Conservation (phyloP, 2,888 invertebrate genomes). For the Pollenia labialis region DNA sequence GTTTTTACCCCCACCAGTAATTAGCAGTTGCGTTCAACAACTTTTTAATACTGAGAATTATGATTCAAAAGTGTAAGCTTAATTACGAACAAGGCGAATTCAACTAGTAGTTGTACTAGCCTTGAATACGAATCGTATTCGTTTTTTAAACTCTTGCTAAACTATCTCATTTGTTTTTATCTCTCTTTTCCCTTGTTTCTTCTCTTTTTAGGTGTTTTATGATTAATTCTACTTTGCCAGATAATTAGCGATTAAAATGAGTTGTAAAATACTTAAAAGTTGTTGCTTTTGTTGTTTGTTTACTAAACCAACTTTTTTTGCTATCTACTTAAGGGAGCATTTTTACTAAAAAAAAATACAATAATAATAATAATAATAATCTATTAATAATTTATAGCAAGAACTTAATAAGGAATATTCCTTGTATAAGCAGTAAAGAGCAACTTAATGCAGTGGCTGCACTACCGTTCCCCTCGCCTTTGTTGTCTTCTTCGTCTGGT, state of each 20-base stretch:
- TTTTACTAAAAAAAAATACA: neutral
- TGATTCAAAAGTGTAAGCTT: neutral
- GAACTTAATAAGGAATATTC: conserved; percentile 33
- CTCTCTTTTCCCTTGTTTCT: no score
- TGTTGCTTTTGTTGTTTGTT: neutral
- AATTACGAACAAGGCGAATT: no score
- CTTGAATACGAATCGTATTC: neutral
- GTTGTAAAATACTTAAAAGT: neutral
- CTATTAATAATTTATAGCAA: conserved; percentile 9
- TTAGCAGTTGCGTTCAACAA: neutral
- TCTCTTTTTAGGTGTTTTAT: no score
- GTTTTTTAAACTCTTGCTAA: no score
- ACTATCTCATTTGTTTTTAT: no score
- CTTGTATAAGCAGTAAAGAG: conserved; percentile 5
- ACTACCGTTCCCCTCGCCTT: conserved; percentile 18
- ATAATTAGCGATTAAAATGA: conserved; percentile 6
- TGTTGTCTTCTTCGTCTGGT: neutral
- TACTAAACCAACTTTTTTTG: neutral
- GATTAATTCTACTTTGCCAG: neutral
- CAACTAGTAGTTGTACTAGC: no score
- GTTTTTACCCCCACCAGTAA: neutral
- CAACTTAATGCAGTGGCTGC: conserved; percentile 31
- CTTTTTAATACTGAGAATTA: conserved; percentile 13
- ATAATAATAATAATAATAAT: neutral
- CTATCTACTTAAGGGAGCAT: conserved; percentile 17